A percentile compares a stretch with the other conserved stretches of the same genome.
Conservation (phyloP, 1,140 invertebrate species). For the Xylocopa sonorina region DNA sequence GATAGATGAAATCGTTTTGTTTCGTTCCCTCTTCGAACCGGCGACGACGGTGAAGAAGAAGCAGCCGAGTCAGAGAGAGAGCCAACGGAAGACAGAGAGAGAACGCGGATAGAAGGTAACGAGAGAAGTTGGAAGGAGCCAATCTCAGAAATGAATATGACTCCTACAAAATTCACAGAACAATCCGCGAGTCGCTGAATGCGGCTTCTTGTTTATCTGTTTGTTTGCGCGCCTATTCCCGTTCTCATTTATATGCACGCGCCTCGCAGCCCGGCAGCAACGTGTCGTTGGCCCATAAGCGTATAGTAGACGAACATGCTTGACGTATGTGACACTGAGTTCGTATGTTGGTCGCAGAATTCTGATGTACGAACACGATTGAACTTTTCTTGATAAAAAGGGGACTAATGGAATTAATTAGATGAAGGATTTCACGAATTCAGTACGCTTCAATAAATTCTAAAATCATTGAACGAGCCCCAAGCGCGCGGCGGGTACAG, state of each 20-base stretch:
- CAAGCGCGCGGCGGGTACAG: too few relatives aligned
- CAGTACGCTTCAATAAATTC: not conserved
- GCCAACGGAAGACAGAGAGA: conserved; percentile 2
- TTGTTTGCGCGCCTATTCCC: conserved; percentile 76
- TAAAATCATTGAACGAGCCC: too few relatives aligned
- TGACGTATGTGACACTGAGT: not conserved
- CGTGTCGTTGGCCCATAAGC: conserved; percentile 12
- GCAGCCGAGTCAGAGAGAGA: conserved; percentile 16
- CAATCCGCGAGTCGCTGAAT: conserved; percentile 70
- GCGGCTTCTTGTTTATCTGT: conserved; percentile 71
- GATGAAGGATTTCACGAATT: too few relatives aligned
- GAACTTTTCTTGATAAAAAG: too few relatives aligned
- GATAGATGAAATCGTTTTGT: conserved; percentile 61
- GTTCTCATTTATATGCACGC: conserved; percentile 76
- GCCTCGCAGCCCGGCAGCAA: conserved; percentile 49
- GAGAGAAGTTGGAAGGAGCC: conserved; percentile 68
- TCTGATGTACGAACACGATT: too few relatives aligned
- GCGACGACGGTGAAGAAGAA: conserved; percentile 37
- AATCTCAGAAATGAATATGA: conserved; percentile 79
- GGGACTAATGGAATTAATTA: too few relatives aligned
- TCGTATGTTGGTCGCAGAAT: not conserved
- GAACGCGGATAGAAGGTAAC: conserved; percentile 14
- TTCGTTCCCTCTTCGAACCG: conserved; percentile 16
- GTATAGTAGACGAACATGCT: not conserved
- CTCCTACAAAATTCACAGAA: conserved; percentile 76